Base-by-base conservation (phyloP, 1,140 invertebrate species). In the Lordiphosa clarofinis region DNA sequence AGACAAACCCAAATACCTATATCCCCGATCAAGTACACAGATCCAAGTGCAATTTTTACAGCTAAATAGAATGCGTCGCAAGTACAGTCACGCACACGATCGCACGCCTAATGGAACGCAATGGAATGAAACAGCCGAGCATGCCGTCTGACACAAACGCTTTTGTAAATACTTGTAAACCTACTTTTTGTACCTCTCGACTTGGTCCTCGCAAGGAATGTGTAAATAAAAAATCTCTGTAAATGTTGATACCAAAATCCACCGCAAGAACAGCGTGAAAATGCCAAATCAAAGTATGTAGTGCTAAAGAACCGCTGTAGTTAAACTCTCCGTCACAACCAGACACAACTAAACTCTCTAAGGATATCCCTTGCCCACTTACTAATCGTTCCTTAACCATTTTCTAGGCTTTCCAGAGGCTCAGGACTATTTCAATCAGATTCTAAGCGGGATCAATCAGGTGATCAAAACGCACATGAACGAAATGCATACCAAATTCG, bases 341-440 rank as follows among this genome's bases (percentile, higher is more conserved):
- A 46, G 40, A 60, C 48, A 54, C 61, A 33, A 39, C 36, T 55
- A 15, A 46, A 43, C 15, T n/a, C 8, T 52, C 24, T 12, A 21
- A 13, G 7, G 4, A 9, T 12, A 5, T 9, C 31, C 11, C 7
- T 6, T 13, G 4, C 8, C 19, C 13, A 31, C 12, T n/a, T 19
- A 56, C 15, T 56, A 59, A 54, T 15, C n/a, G n/a, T 3, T 39
- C 12, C 39, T 38, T 7, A 28, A 9, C 4, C 4, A 12, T 24
- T 47, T 78, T 81, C 54, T 84, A 86, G 82, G 79, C 58, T 87
- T 87, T 49, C 75, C 82, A 53, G 82, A 93, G 75, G 92, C 95
- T 69, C 94, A 95, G 72, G 94, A 95, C 87, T 95, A 93, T 90
- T 93, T 95, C 76, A 92, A 92, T 28, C 94, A 94, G 72, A 91